Conservation (phyloP, 1,140 invertebrate genomes). For the Drosophila leontia region DNA sequence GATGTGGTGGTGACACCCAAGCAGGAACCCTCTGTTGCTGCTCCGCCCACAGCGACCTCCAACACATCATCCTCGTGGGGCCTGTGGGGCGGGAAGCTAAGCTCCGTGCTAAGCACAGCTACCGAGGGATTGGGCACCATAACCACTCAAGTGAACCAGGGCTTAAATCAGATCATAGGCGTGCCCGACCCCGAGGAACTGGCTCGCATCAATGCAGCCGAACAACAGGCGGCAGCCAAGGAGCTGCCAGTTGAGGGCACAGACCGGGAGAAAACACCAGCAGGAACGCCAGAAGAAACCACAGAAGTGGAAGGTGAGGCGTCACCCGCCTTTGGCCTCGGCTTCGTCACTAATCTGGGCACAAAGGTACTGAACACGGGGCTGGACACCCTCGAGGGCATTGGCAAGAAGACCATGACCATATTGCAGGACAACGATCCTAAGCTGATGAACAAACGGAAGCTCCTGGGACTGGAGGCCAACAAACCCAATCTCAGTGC, state of each 20-base stretch:
- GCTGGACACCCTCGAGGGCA: constrained; percentile 94
- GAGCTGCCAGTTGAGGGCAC: constrained; percentile 1
- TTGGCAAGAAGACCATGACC: constrained; percentile 97
- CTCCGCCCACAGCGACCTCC: constrained; percentile 1
- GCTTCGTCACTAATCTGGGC: constrained; percentile 89
- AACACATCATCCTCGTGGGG: constrained; percentile 46
- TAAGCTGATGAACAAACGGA: constrained; percentile 92
- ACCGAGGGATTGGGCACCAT: constrained; percentile 90
- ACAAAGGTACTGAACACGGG: constrained; percentile 92
- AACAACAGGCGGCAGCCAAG: constrained; percentile 52
- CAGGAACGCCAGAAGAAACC: constrained; percentile 30
- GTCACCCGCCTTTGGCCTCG: constrained; percentile 55
- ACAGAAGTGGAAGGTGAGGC: not conserved
- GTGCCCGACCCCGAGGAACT: constrained; percentile 91
- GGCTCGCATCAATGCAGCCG: constrained; percentile 86
- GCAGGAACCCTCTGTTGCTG: not conserved
- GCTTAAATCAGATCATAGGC: constrained; percentile 91
- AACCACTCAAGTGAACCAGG: constrained; percentile 91
- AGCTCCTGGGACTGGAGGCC: constrained; percentile 89
- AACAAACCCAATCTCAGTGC: constrained; percentile 87
- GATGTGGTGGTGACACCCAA: constrained; percentile 30
- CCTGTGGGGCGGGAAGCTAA: constrained; percentile 89
- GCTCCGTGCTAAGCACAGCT: constrained; percentile 90
- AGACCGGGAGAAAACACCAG: not conserved
- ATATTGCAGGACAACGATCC: constrained; percentile 96